Percentiles rank a stretch among this genome's conserved stretches.
phyloP scores from a whole-genome alignment of 2,113 vertebrate species.

The Regulus satrapa region DNA sequence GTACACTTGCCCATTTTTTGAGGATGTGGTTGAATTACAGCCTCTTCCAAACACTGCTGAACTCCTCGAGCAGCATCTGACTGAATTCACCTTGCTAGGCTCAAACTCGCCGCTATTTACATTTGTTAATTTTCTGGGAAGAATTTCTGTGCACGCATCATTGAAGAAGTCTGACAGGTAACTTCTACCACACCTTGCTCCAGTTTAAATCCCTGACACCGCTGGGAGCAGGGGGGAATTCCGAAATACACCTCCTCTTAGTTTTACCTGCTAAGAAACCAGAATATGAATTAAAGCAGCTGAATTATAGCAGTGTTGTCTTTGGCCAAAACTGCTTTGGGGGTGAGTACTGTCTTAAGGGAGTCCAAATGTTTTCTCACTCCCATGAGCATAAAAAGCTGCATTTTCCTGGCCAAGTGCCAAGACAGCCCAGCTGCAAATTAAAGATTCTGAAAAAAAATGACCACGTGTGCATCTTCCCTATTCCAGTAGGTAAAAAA shows the following conservation, averaged over 20 bases:
- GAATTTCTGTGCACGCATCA: neutral
- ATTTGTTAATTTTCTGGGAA: neutral
- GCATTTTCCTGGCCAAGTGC: neutral
- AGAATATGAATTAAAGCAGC: neutral
- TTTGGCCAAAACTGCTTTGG: neutral
- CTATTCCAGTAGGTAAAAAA: neutral
- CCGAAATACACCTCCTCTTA: neutral
- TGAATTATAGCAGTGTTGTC: neutral
- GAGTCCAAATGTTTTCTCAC: neutral
- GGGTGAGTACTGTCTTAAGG: neutral
- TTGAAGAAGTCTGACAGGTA: neutral
- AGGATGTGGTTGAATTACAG: neutral
- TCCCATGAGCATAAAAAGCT: neutral
- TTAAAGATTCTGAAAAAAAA: neutral
- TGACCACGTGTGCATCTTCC: neutral
- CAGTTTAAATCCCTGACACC: neutral
- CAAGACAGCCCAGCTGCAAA: neutral
- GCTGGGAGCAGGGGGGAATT: neutral
- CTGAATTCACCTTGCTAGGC: neutral
- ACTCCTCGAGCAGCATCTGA: neutral
- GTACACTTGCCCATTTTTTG: accelerated
- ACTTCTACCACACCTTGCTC: neutral
- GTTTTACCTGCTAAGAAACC: neutral
- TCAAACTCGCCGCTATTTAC: neutral
- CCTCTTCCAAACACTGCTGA: neutral